Evolutionary conservation across 1,140 invertebrate genomes (phyloP).

Genomic region (Venustaconcha ellipsiformis): DNA sequence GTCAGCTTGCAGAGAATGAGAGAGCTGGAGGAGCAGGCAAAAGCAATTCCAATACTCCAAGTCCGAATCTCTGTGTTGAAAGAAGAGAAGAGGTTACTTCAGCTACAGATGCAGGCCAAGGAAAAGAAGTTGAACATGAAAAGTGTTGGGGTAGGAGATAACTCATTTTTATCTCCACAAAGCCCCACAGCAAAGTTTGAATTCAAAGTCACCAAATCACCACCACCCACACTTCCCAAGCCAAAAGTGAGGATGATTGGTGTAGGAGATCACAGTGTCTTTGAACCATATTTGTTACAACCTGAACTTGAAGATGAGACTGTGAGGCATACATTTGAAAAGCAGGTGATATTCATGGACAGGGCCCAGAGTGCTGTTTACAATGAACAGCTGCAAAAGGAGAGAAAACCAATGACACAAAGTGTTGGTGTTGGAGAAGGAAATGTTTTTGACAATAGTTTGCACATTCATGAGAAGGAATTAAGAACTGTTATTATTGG

Average conservation of each 20-base stretch:
- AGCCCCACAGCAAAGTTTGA: conserved; percentile 13
- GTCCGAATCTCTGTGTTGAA: conserved; percentile 79
- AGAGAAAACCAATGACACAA: conserved; percentile 55
- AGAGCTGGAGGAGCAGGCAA: conserved; percentile 87
- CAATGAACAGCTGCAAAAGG: conserved; percentile 19
- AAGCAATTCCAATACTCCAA: conserved; percentile 84
- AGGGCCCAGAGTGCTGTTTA: conserved; percentile 15
- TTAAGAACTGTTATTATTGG: conserved; percentile 66
- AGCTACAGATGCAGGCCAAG: conserved; percentile 72
- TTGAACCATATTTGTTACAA: conserved; percentile 56
- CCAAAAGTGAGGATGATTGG: conserved; percentile 46
- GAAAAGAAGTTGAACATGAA: conserved; percentile 49
- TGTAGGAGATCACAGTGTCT: conserved; percentile 61
- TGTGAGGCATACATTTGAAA: conserved; percentile 37
- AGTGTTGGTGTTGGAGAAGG: conserved; percentile 65
- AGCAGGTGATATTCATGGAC: conserved; percentile 45
- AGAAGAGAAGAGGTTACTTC: conserved; percentile 80
- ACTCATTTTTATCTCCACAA: conserved; percentile 36
- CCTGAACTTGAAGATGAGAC: conserved; percentile 51
- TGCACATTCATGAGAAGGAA: conserved; percentile 68
- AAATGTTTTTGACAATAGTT: conserved; percentile 60
- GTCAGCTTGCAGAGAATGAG: conserved; percentile 81
- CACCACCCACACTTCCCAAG: conserved; percentile 52
- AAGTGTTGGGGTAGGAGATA: conserved; percentile 64
- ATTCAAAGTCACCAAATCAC: conserved; percentile 28